phyloP scores from a whole-genome alignment of 2,797 vertebrate species.

The Galagoides demidoff region DNA sequence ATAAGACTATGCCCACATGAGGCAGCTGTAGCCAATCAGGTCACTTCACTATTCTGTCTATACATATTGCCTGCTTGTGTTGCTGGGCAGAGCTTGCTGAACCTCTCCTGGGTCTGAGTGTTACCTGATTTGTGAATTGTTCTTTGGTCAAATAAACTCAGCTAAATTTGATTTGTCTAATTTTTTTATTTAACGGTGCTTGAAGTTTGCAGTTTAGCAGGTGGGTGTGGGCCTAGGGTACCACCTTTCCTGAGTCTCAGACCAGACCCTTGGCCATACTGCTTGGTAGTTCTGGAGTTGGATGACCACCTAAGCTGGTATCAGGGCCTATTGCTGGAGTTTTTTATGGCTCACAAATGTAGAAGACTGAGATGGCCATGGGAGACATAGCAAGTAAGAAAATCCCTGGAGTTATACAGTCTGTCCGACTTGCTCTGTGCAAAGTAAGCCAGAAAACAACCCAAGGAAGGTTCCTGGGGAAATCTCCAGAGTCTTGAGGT shows the following conservation, averaged over 20 bases:
- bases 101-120: background rate
- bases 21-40: background rate
- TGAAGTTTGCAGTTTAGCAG: background rate
- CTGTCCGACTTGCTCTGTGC: background rate
- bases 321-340: background rate
- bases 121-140: background rate
- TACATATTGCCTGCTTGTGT: accelerated
- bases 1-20: no score
- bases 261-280: background rate
- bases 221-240: no score
- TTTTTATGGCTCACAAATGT: accelerated
- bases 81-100: background rate
- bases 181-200: background rate
- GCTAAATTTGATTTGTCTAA: background rate
- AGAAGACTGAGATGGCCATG: background rate
- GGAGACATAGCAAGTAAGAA: background rate
- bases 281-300: no score
- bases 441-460: background rate
- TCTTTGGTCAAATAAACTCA: background rate
- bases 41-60: background rate
- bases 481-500: background rate
- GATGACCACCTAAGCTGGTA: accelerated
- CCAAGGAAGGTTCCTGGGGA: background rate
- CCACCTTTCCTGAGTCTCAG: background rate
- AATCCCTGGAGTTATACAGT: no score